Conservation (phyloP, 2,113 vertebrate genomes). For the Microtus oregoni region DNA sequence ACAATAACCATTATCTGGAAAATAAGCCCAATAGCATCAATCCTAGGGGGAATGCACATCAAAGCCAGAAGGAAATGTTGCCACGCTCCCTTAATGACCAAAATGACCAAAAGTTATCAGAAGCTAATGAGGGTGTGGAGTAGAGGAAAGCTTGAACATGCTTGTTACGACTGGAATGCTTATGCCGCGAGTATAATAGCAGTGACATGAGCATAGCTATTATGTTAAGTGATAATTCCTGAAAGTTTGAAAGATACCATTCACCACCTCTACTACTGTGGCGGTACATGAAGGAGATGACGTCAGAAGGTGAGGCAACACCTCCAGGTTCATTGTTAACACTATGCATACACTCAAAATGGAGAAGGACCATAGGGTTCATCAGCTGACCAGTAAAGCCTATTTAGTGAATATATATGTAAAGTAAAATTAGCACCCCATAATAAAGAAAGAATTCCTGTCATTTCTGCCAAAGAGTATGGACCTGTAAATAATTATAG, state of each 20-base stretch:
- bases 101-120: not conserved
- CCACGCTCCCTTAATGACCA: not conserved
- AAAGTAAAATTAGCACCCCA: not conserved
- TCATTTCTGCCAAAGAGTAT: not conserved
- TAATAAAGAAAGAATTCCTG: not conserved
- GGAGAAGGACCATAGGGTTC: not conserved
- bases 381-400: not conserved
- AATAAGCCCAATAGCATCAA: not conserved
- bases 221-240: not conserved
- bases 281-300: not conserved
- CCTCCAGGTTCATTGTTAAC: not conserved
- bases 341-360: not conserved
- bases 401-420: not conserved
- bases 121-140: not conserved
- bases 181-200: not conserved
- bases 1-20: not conserved
- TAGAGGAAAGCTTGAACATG: too few species aligned
- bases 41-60: not conserved
- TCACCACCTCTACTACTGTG: not conserved
- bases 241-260: not conserved
- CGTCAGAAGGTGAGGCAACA: not conserved
- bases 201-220: not conserved
- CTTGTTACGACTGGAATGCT: not conserved
- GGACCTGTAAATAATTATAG: not conserved
- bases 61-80: not conserved